Conservation (phyloP, 2,888 invertebrate genomes). For the Arenicola marina region DNA sequence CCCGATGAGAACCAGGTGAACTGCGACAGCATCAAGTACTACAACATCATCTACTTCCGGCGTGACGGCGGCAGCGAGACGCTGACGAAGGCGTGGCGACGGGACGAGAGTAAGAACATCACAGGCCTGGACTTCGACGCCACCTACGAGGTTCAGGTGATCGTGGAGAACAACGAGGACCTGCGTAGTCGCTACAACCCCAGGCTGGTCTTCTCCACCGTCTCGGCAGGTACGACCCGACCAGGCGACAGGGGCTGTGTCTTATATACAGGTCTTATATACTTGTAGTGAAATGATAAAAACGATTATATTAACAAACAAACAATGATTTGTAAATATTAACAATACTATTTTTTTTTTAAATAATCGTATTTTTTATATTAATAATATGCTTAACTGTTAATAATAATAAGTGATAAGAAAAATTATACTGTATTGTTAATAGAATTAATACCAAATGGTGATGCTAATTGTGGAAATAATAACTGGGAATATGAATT, state of each 20-base stretch:
- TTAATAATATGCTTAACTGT: too few relatives aligned
- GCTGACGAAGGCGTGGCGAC: slow-evolving; percentile 3
- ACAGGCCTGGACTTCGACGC: slow-evolving; percentile 17
- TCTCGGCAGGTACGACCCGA: slow-evolving; percentile 2
- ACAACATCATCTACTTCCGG: slow-evolving; percentile 21
- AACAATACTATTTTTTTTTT: too few relatives aligned
- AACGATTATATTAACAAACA: neutral
- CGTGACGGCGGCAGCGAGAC: neutral
- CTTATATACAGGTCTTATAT: too few relatives aligned
- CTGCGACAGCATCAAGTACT: slow-evolving; percentile 29
- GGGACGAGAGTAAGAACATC: slow-evolving; percentile 20
- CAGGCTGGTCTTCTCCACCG: slow-evolving; percentile 11
- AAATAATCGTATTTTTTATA: too few relatives aligned
- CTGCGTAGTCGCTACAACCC: slow-evolving; percentile 19
- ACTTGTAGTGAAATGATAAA: too few relatives aligned
- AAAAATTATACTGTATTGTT: too few relatives aligned
- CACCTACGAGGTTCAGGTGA: slow-evolving; percentile 20
- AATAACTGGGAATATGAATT: too few relatives aligned
- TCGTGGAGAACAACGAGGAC: slow-evolving; percentile 25
- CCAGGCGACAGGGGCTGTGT: too few relatives aligned
- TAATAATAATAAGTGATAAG: too few relatives aligned
- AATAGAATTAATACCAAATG: too few relatives aligned
- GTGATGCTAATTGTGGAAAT: too few relatives aligned
- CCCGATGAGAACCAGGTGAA: slow-evolving; percentile 14
- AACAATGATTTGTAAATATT: neutral